A percentile compares a stretch with the other conserved stretches of the same genome.
Evolutionary conservation across 2,888 invertebrate genomes (phyloP).

Genomic region (Drosophila kokeensis): DNA sequence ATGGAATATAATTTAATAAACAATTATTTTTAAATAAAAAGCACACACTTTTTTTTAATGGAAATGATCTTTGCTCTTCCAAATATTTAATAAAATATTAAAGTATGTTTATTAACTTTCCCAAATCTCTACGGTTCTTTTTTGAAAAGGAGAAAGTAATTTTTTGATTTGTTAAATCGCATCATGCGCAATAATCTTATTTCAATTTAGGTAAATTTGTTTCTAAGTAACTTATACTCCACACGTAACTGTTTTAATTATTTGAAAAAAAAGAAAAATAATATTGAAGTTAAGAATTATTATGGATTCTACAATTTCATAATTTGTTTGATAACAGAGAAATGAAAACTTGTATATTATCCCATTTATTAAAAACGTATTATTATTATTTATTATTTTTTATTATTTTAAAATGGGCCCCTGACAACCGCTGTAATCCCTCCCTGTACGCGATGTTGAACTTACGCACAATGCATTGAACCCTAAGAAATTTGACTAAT

Average conservation of each 20-base stretch:
- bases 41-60: not conserved
- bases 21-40: not conserved
- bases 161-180: no score
- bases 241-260: not conserved
- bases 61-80: not conserved
- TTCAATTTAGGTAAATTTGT: not conserved
- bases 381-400: not conserved
- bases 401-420: constrained; percentile 1
- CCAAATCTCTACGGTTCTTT: not conserved
- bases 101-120: not conserved
- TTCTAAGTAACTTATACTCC: not conserved
- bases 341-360: not conserved
- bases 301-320: not conserved
- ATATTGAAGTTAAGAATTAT: not conserved
- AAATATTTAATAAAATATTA: not conserved
- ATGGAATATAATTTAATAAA: not conserved
- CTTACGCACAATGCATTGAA: constrained; percentile 69
- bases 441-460: constrained; percentile 38
- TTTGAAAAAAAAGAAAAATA: not conserved
- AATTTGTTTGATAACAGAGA: not conserved
- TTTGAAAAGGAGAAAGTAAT: not conserved
- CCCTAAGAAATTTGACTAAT: constrained; percentile 30
- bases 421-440: constrained; percentile 22
- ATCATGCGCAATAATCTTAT: not conserved
- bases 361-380: not conserved